Evolutionary conservation across 2,113 vertebrate genomes (phyloP).

Genomic region (Enhydra lutris): DNA sequence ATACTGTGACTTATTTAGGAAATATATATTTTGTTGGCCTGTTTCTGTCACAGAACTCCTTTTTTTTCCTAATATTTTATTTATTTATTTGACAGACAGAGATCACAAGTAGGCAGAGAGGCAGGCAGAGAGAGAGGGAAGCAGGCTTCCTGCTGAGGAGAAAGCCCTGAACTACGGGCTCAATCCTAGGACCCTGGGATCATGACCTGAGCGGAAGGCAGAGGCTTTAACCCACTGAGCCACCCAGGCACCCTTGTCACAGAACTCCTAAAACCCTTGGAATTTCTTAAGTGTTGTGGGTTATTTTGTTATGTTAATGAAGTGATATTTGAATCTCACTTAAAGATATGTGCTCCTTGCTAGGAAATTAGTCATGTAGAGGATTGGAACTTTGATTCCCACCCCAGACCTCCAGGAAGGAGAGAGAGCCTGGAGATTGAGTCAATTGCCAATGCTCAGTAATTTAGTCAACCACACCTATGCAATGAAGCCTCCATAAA

Average conservation of each 20-base stretch:
- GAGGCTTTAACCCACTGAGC: too few species aligned
- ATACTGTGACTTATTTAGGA: neutral
- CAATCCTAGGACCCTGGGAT: too few species aligned
- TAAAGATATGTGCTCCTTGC: neutral
- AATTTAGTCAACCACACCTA: neutral
- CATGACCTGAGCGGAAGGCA: too few species aligned
- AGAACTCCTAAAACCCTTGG: neutral
- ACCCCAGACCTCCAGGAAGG: neutral
- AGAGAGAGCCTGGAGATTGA: neutral
- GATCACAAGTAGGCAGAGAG: too few species aligned
- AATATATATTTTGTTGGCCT: neutral
- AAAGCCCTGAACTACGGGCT: rapidly evolving
- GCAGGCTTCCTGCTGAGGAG: too few species aligned
- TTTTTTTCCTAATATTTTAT: too few species aligned
- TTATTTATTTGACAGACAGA: too few species aligned
- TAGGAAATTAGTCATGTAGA: neutral
- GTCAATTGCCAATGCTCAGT: neutral
- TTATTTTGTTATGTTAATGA: neutral
- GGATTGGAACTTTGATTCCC: neutral
- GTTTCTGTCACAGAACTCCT: neutral
- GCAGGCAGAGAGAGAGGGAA: too few species aligned
- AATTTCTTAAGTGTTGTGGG: neutral
- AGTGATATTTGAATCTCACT: neutral
- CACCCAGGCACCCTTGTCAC: neutral
- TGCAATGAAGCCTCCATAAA: neutral